Base-by-base conservation (phyloP, 2,888 invertebrate species). In the Epinotia bilunana region DNA sequence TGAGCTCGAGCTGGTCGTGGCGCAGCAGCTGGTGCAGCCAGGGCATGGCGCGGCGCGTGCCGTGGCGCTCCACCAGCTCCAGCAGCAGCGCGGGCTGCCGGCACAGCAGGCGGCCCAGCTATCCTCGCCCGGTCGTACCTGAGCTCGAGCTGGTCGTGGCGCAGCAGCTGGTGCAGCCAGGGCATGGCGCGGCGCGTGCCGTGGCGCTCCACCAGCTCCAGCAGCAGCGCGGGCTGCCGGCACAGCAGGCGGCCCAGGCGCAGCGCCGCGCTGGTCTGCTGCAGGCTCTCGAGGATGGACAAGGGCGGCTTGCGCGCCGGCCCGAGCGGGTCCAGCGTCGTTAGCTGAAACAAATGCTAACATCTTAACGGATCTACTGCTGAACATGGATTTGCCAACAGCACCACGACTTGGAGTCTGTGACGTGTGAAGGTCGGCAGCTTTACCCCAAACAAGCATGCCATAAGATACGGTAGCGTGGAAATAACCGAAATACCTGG, bases 21-120 rank as follows among this genome's bases (percentile, higher is more conserved):
- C 98, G 97, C 16, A 99, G 98, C 77, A 99, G 94, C 88, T 98
- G 98, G 9, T 98, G 98, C 77, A 99, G 93, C 99, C 99, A 99
- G 3, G 99, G 99, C 98, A 99, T 98, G 57, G 99, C 98, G 80
- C 98, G 97, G 0, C 98, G 96, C 11, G 98, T 97, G 79, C 98
- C 97, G 86, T 97, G 97, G 28, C 98, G 91, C 83, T 98, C 97
- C 88, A 99, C 99, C 77, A 99, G 97, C 85, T 98, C 98, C 78
- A 99, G 91, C 46, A 99, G 95, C 83, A 99, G 96, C 87, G 99
- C 99, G 0, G 99, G 99, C 87, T 97, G 97, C 12, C 99, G 95
- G 86, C 99, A 99, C 79, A 99, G 94, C 84, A 98, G 94, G 89
- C 98, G 97, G 4, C 99, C 99, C 74, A 5, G 28, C 28, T 28